Percentiles rank a stretch among this genome's conserved stretches.
phyloP scores from a whole-genome alignment of 2,888 invertebrate species.

The Monopis laevigella region DNA sequence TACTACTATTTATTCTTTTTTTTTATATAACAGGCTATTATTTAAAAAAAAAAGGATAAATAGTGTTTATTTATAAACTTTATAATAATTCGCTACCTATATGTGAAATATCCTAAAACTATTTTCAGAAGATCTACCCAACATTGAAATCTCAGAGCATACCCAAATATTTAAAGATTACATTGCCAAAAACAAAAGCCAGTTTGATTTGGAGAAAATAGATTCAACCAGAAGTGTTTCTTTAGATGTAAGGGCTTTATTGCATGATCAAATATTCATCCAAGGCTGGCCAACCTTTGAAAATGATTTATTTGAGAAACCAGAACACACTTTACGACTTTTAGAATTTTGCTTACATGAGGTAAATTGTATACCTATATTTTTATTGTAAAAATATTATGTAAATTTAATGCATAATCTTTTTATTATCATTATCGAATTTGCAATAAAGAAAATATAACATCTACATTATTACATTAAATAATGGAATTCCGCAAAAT shows the following conservation, averaged over 20 bases:
- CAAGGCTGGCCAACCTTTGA: slow-evolving; percentile 71
- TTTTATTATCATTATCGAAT: no score
- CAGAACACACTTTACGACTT: slow-evolving; percentile 73
- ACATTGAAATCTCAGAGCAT: slow-evolving; percentile 33
- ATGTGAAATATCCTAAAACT: no score
- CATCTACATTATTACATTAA: no score
- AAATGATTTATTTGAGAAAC: slow-evolving; percentile 72
- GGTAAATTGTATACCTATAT: slow-evolving; percentile 33
- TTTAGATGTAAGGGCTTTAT: slow-evolving; percentile 66
- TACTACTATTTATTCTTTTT: no score
- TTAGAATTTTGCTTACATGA: slow-evolving; percentile 85
- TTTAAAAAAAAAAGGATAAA: no score
- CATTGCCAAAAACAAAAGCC: slow-evolving; percentile 40
- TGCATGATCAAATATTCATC: slow-evolving; percentile 64
- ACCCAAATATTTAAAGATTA: slow-evolving; percentile 36
- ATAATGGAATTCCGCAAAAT: no score
- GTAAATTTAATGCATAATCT: no score
- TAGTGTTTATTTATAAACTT: no score
- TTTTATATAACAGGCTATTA: no score
- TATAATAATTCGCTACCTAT: no score
- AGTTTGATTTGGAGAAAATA: slow-evolving; percentile 66
- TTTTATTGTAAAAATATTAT: background rate
- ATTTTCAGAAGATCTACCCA: slow-evolving; percentile 33
- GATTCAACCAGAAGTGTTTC: slow-evolving; percentile 65
- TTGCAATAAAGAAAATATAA: no score